These are phyloP conservation scores for Hassar affinis DNA, from an alignment of 2,113 vertebrate genomes.

Conservation along the genomic window DNA sequence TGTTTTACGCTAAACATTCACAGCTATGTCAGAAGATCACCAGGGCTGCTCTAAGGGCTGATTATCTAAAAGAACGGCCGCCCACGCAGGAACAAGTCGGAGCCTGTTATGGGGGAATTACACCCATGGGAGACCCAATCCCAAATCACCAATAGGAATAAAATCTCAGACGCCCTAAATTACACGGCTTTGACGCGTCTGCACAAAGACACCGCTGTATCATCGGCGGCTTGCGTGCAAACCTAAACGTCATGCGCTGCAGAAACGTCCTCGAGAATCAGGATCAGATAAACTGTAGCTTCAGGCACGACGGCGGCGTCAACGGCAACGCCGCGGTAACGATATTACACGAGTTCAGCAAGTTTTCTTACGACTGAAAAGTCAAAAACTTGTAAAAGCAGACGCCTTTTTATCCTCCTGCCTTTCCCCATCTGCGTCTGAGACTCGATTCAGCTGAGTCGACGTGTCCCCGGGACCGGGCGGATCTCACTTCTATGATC, in stretches of 20 bases:
- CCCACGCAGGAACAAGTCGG: neutral
- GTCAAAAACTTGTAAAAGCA: conserved; percentile 3
- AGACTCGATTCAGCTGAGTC: conserved; percentile 36
- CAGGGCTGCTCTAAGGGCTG: neutral
- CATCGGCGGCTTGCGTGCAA: neutral
- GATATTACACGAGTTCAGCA: no score
- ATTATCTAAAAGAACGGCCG: neutral
- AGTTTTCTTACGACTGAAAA: neutral
- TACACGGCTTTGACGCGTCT: no score
- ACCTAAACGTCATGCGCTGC: neutral
- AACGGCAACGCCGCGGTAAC: no score
- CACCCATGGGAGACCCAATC: neutral
- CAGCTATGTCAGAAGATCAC: no score
- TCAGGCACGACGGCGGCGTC: no score
- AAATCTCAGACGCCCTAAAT: neutral
- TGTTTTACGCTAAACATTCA: conserved; percentile 6
- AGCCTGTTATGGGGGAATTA: conserved; percentile 8
- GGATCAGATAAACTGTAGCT: neutral
- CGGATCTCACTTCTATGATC: conserved; percentile 38
- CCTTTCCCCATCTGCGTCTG: conserved; percentile 12
- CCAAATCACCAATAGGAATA: no score
- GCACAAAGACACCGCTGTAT: no score
- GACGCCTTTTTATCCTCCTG: neutral
- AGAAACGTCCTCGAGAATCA: neutral
- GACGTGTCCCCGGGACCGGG: neutral